These are phyloP conservation scores for Tetrapedia diversipes DNA, from an alignment of 2,888 invertebrate species.

Conservation along the genomic window DNA sequence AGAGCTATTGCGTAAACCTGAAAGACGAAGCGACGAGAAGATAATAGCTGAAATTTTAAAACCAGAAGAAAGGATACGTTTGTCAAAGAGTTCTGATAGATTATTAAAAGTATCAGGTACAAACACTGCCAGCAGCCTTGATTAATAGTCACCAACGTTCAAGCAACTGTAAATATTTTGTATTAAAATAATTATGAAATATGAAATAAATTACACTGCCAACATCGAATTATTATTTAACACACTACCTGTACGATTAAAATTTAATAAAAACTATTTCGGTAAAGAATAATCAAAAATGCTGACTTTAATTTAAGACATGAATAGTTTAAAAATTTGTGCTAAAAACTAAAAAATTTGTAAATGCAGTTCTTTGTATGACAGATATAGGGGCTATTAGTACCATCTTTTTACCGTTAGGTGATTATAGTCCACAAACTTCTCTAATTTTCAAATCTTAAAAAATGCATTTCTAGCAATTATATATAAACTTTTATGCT, in stretches of 20 bases:
- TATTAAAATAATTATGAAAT: conserved; percentile 73
- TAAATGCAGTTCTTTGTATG: too few relatives aligned
- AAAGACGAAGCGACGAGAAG: conserved; percentile 78
- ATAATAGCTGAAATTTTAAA: conserved; percentile 82
- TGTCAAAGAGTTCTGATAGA: conserved; percentile 75
- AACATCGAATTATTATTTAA: conserved; percentile 29
- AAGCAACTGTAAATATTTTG: conserved; percentile 81
- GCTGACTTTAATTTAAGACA: too few relatives aligned
- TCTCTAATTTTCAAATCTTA: too few relatives aligned
- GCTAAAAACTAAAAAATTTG: too few relatives aligned
- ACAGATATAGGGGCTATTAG: too few relatives aligned
- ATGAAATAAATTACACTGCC: conserved; percentile 69
- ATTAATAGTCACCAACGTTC: conserved; percentile 72
- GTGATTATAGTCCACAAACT: too few relatives aligned
- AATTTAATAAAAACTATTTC: neutral
- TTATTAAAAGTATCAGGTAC: conserved; percentile 79
- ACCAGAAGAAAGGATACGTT: conserved; percentile 77
- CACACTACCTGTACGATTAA: conserved; percentile 3
- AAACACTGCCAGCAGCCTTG: conserved; percentile 82
- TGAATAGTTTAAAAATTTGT: too few relatives aligned
- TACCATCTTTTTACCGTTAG: too few relatives aligned
- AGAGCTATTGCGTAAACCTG: conserved; percentile 51
- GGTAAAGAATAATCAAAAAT: too few relatives aligned
- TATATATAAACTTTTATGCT: too few relatives aligned
- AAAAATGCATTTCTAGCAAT: too few relatives aligned